Evolutionary conservation across 2,888 invertebrate genomes (phyloP), one percentile per base, ranked within the genome.

Genomic region (Macrosoma leucophasiata): DNA sequence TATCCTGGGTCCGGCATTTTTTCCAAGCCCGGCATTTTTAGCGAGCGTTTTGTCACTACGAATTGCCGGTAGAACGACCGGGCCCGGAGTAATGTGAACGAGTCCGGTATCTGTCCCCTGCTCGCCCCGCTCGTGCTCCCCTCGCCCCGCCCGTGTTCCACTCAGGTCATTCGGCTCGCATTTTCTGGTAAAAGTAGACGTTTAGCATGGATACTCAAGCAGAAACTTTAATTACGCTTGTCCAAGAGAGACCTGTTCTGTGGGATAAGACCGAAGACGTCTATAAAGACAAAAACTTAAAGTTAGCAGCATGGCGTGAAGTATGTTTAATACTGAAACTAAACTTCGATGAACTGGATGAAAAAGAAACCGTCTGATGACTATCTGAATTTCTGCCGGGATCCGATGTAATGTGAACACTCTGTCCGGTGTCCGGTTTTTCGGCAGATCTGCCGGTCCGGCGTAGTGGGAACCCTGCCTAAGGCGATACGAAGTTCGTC

Each of bases 311-410:
- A 43, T 34, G 49, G 46, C 46, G 48, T 43, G 48, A 49, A 52
- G 43, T 52, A 49, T 52, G 49, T 48, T 48, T 45, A 46, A 43
- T 48, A 44, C 46, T 52, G 40, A 50, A 46, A 46, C 44, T 41
- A 46, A 46, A 52, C 48, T 50, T 52, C 46, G 48, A 50, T 33
- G 44, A 52, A 43, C 44, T 50, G 43, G 47, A 50, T 8, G 46
- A 49, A 48, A 49, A 48, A 50, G 43, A 47, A 47, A 50, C n/a
- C n/a, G n/a, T n/a, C n/a, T n/a, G n/a, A n/a, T n/a, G n/a, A n/a
- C n/a, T n/a, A n/a, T n/a, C n/a, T n/a, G n/a, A n/a, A n/a, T n/a
- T n/a, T n/a, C n/a, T n/a, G n/a, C n/a, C n/a, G n/a, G n/a, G n/a
- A n/a, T n/a, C n/a, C n/a, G n/a, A n/a, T n/a, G n/a, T n/a, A n/a